phyloP scores from a whole-genome alignment of 2,797 vertebrate genomes.

The Characodon lateralis region DNA sequence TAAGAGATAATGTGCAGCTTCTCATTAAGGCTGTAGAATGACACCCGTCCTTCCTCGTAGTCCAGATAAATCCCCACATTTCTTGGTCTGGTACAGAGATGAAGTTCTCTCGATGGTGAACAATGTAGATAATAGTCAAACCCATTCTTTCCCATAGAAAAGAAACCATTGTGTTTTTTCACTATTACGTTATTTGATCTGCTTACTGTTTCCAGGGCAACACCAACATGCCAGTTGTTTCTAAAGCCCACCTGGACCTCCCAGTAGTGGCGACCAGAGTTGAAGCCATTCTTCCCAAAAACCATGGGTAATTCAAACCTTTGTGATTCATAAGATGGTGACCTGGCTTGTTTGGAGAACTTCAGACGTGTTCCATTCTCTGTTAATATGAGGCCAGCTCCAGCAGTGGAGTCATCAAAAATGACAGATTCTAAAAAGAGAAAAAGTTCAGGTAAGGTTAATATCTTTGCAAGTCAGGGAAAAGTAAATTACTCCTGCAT shows the following conservation, averaged over 20 bases:
- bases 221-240: constrained; percentile 56
- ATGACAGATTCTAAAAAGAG: constrained; percentile 35
- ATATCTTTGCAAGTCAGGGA: not conserved
- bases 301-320: constrained; percentile 32
- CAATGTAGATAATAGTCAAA: constrained; percentile 16
- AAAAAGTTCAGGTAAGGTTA: not conserved
- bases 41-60: constrained; percentile 61
- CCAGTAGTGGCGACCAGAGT: constrained; percentile 67
- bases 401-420: constrained; percentile 53
- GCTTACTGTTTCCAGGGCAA: constrained; percentile 36
- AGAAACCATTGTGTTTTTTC: constrained; percentile 50
- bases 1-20: constrained; percentile 61
- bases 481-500: not conserved
- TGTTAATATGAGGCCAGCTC: constrained; percentile 22
- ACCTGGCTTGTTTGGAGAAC: not conserved
- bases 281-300: constrained; percentile 50
- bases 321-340: accelerated
- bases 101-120: accelerated
- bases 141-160: constrained; percentile 43
- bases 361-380: constrained; percentile 43
- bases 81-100: constrained; percentile 39
- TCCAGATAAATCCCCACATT: constrained; percentile 63
- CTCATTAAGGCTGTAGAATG: constrained; percentile 57
- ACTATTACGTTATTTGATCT: not conserved
- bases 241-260: constrained; percentile 58